Evolutionary conservation across 2,888 invertebrate genomes (phyloP).

Genomic region (Flabesymbios commensalis): DNA sequence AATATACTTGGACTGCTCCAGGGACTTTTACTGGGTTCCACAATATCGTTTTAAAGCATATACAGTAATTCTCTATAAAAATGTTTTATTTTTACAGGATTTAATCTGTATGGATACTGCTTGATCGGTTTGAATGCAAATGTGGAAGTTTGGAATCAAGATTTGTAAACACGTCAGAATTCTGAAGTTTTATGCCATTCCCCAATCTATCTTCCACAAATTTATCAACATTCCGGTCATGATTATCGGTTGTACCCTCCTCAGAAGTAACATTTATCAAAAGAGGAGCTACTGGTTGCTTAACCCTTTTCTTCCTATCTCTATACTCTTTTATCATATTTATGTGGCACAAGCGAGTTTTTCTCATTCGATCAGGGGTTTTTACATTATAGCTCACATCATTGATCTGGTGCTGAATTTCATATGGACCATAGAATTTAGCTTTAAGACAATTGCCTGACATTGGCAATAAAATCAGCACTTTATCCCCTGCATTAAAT

Average conservation of each 20-base stretch:
- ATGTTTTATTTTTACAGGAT: conserved; percentile 5
- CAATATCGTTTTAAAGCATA: conserved; percentile 37
- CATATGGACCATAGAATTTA: not conserved
- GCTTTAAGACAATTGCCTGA: not conserved
- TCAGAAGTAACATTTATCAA: too few relatives aligned
- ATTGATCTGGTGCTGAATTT: not conserved
- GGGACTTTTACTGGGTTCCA: conserved; percentile 33
- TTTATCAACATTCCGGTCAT: too few relatives aligned
- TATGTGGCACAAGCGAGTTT: not conserved
- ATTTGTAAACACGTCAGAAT: too few relatives aligned
- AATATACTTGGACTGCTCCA: conserved; percentile 37
- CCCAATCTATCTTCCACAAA: too few relatives aligned
- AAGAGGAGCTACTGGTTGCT: too few relatives aligned
- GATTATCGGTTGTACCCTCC: too few relatives aligned
- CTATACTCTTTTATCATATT: conserved; percentile 8
- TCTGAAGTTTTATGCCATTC: too few relatives aligned
- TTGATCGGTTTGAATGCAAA: too few relatives aligned
- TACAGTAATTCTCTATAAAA: conserved; percentile 30
- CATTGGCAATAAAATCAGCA: conserved; percentile 1
- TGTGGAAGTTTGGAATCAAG: too few relatives aligned
- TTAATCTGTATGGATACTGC: conserved; percentile 6
- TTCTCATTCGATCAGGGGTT: not conserved
- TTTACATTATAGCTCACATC: not conserved
- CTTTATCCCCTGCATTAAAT: conserved; percentile 5
- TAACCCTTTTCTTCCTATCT: too few relatives aligned